Evolutionary conservation across 2,113 vertebrate species (phyloP).

Genomic region (Ailurus styani): DNA sequence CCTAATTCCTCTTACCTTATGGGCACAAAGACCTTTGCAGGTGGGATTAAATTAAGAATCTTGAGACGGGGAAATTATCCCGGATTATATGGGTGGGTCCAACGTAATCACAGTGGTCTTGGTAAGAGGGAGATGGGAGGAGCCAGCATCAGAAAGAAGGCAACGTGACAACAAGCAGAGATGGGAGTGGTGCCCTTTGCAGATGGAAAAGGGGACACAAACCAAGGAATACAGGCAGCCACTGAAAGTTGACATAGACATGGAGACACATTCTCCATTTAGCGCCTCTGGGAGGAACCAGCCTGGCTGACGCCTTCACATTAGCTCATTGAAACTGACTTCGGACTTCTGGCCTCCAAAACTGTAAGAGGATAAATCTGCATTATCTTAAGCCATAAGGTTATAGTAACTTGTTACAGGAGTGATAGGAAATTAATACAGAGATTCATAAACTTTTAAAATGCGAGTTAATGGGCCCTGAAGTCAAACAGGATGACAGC

Average conservation of each 20-base stretch:
- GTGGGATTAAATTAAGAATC: not conserved
- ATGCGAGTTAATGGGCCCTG: not conserved
- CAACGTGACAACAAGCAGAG: not conserved
- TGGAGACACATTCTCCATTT: not conserved
- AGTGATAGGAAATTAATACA: not conserved
- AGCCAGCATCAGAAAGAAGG: not conserved
- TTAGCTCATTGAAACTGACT: not conserved
- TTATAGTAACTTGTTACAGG: not conserved
- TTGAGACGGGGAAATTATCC: not conserved
- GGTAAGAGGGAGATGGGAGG: not conserved
- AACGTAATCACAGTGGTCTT: not conserved
- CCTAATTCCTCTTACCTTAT: not conserved
- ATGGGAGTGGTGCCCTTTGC: not conserved
- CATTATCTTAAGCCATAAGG: not conserved
- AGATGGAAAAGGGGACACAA: not conserved
- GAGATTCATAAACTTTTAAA: not conserved
- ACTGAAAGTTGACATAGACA: not conserved
- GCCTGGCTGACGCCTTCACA: not conserved
- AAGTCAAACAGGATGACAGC: not conserved
- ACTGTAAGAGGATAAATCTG: not conserved
- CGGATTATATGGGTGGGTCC: not conserved
- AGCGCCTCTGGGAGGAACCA: not conserved
- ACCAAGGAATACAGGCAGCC: not conserved
- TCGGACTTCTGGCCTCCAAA: not conserved
- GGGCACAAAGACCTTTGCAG: not conserved